Percentiles rank a stretch among this genome's conserved stretches.
Evolutionary conservation across 2,113 vertebrate species (phyloP).

Genomic region (Chiloscyllium plagiosum): DNA sequence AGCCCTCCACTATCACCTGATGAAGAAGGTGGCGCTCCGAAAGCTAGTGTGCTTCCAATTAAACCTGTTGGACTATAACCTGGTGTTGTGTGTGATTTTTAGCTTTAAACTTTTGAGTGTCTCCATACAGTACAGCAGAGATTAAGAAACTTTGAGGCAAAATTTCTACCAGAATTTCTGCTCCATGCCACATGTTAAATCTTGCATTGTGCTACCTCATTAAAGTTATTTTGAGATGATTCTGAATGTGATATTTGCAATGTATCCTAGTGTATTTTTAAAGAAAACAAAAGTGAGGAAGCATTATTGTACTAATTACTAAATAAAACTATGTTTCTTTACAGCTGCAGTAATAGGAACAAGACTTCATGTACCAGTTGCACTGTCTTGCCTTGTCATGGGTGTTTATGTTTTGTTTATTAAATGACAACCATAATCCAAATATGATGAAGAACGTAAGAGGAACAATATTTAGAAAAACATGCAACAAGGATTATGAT

Average conservation of each 20-base stretch:
- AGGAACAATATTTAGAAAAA: constrained; percentile 43
- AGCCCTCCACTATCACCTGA: no score
- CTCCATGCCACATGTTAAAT: not conserved
- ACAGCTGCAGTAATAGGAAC: constrained; percentile 84
- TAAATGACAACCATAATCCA: constrained; percentile 67
- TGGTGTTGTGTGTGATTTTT: no score
- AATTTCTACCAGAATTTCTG: not conserved
- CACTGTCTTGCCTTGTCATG: constrained; percentile 74
- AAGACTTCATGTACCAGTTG: constrained; percentile 76
- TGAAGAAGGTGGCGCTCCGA: no score
- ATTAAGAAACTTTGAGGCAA: not conserved
- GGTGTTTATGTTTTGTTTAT: constrained; percentile 80
- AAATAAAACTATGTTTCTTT: constrained; percentile 38
- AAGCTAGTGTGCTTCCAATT: no score
- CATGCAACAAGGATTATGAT: constrained; percentile 36
- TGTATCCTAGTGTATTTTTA: not conserved
- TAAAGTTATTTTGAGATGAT: not conserved
- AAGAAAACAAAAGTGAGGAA: not conserved
- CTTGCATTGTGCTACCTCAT: not conserved
- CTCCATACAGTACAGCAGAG: not conserved
- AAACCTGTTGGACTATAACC: no score
- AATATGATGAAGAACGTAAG: constrained; percentile 48
- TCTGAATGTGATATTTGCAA: not conserved
- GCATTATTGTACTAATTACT: not conserved
- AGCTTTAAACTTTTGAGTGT: not conserved